Evolutionary conservation across 2,113 vertebrate genomes (phyloP), one percentile per base, ranked within the genome.

Genomic region (Conger conger): DNA sequence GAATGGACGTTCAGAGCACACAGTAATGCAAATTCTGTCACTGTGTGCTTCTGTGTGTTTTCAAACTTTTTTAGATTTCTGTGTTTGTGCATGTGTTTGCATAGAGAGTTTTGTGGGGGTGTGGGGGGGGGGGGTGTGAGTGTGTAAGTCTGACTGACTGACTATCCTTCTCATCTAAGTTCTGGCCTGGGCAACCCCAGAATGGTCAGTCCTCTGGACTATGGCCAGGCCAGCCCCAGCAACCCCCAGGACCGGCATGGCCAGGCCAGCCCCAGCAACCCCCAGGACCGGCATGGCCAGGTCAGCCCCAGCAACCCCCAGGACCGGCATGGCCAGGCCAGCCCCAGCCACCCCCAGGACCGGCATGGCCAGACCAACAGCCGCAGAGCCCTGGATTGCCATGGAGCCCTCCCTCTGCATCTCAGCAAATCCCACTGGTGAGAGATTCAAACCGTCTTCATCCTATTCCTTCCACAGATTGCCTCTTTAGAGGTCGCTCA

Each of bases 111-210:
- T n/a, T n/a, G n/a, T n/a, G n/a, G n/a, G n/a, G n/a, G n/a, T n/a
- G n/a, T n/a, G n/a, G n/a, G n/a, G n/a, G n/a, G n/a, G n/a, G n/a
- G n/a, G n/a, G n/a, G n/a, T n/a, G n/a, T n/a, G n/a, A n/a, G n/a
- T n/a, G n/a, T n/a, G n/a, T n/a, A n/a, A n/a, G n/a, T 33, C 86
- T 54, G 88, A 91, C 87, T 88, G 90, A 42, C 81, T 92, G 45
- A 86, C 40, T 9, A 7, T 17, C 40, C 0, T 27, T 40, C 27
- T 15, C 23, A 20, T 36, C 11, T 23, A 35, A 27, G n/a, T 27
- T 33, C 68, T 27, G 60, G 20, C 18, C 50, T 53, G 54, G 54
- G 3, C 1, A 23, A 57, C 15, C 54, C 27, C 60, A 68, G 60
- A 68, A 68, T n/a, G 60, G 60, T n/a, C 23, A 68, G 60, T n/a